Evolutionary conservation across 92 coral and sea anemone genomes (phyloP).

Genomic region (Phenganax marumi): DNA sequence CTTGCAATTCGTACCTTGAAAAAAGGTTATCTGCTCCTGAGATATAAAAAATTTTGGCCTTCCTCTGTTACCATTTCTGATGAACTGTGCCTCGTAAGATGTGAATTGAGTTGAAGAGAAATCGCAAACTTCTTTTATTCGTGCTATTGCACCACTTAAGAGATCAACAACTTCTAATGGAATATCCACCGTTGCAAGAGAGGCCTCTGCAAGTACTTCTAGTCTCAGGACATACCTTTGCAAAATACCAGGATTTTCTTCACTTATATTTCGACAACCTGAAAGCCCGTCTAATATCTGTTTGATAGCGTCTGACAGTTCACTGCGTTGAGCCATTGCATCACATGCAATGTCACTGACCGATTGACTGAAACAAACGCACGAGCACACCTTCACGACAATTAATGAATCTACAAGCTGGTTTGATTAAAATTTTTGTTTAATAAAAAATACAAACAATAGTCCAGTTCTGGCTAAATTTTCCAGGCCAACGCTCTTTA

Average conservation of each 20-base stretch:
- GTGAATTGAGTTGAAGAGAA: not conserved
- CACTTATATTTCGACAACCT: not conserved
- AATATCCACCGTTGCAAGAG: conserved; percentile 39
- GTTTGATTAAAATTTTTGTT: too few species aligned
- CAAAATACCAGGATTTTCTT: not conserved
- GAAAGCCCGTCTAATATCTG: conserved; percentile 1
- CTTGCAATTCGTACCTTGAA: conserved; percentile 21
- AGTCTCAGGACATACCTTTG: conserved; percentile 27
- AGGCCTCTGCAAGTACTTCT: conserved; percentile 36
- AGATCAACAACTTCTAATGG: conserved; percentile 42
- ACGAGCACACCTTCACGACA: not conserved
- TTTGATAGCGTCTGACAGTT: conserved; percentile 12
- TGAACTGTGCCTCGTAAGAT: conserved; percentile 30
- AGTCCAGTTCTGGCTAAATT: too few species aligned
- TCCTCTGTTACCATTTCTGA: too few species aligned
- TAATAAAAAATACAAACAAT: too few species aligned
- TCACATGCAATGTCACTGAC: not conserved
- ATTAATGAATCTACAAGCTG: too few species aligned
- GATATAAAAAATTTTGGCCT: conserved; percentile 57
- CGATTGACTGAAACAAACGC: too few species aligned
- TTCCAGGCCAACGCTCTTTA: too few species aligned
- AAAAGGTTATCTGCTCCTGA: conserved; percentile 47
- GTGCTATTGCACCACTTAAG: conserved; percentile 23
- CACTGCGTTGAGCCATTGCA: not conserved
- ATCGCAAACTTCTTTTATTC: not conserved